Evolutionary conservation across 2,113 vertebrate species (phyloP), one percentile per base, ranked within the genome.

Genomic region (Circaetus cinerascens): DNA sequence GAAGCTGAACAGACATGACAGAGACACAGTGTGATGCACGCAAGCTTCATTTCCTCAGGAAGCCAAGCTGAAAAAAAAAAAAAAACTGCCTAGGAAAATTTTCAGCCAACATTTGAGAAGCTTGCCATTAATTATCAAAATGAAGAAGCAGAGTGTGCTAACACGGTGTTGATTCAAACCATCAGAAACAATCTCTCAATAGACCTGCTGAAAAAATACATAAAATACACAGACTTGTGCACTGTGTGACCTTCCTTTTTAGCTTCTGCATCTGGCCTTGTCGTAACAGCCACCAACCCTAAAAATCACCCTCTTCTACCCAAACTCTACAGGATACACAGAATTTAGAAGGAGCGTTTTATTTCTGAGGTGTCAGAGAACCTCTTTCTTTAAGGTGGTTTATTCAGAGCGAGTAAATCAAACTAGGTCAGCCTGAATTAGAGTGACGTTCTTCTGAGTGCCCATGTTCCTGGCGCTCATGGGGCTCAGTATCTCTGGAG

Each of bases 11-110:
- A 93, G 94, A 96, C 69, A 51, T 96, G 95, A 95, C 95, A 96
- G 84, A 86, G 84, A 89, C 81, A 78, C 4, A 16, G 73, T 48
- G 62, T 89, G 90, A 79, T 95, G 94, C 96, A 97, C 40, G 81
- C 96, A 97, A 96, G 69, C 90, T 97, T 87, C 66, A 85, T 96
- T 96, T 95, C 94, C 93, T 96, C 93, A 93, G 73, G 57, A 95
- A 95, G 77, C 56, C 81, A 82, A 68, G 84, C 60, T 94, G 59
- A 88, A 92, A 88, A 95, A 86, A 11, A 20, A 20, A 4, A 6
- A 21, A 36, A 4, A 38, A 25, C 60, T 77, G 80, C 86, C 82
- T 93, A 81, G 83, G 76, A 95, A 89, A 66, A 91, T 67, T 86
- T 93, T 80, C 56, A 84, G 38, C 79, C 73, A 95, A 66, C 72